Evolutionary conservation across 2,113 vertebrate genomes (phyloP), one percentile per base, ranked within the genome.

Genomic region (Spea bombifrons): DNA sequence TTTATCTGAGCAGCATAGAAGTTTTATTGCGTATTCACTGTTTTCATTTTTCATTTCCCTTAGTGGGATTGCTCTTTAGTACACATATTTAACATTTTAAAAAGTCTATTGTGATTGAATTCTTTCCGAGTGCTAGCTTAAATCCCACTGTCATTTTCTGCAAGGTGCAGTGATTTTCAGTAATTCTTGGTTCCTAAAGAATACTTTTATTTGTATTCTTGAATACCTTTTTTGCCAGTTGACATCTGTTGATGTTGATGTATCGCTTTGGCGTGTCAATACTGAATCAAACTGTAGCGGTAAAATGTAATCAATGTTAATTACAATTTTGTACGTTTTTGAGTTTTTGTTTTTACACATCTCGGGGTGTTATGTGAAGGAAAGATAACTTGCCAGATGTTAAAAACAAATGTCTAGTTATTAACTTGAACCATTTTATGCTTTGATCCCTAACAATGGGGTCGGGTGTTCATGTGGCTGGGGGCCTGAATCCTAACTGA

Each of bases 61-160:
- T 70, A 79, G 77, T 66, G 77, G 77, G 77, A 73, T 30, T 66
- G 77, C 77, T 79, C 77, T 73, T 79, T 79, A 79, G 77, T 73
- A 79, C 77, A 79, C 73, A 73, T 79, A 79, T 79, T 79, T 73
- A 79, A 73, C 69, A 67, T 79, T 70, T 65, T 73, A 79, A 49
- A 73, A 79, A 73, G 44, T 76, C 66, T 77, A 66, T 79, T 8
- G 49, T 67, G 57, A 79, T 67, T 61, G 50, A 73, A 79, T 66
- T 79, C 67, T 79, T 79, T 73, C 63, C 59, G 49, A 57, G 52
- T 66, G 16, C 72, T 64, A 73, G 46, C 69, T 55, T 79, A 73
- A 73, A 73, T 79, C 66, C 16, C 12, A 73, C 43, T 73, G 50
- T 57, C 16, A 73, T 52, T 64, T 72, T 48, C 63, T 71, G 15